Base-by-base conservation (phyloP, 2,888 invertebrate genomes). In the Agriopis aurantiaria region DNA sequence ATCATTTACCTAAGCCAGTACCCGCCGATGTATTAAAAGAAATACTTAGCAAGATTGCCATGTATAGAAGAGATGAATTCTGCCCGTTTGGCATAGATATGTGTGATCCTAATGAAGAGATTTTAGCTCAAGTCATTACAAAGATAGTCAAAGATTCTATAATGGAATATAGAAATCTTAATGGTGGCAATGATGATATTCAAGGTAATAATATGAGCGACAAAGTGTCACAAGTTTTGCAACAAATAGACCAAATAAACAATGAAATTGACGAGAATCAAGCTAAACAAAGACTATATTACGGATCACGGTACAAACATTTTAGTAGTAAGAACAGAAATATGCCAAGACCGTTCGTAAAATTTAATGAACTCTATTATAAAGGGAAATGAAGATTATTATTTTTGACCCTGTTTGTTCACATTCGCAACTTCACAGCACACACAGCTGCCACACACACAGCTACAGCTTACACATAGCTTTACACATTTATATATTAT, bases 51-150 rank as follows among this genome's bases (percentile, higher is more conserved):
- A 55, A 9, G 40, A 41, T 55, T 55, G 55, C 55, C 8, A n/a
- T 41, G 8, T 41, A 55, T 8, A 55, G n/a, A n/a, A n/a, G 55
- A 40, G 12, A 40, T 41, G 41, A 55, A 14, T 55, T n/a, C n/a
- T 55, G 55, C 8, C 55, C 55, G n/a, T 55, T 55, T 11, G 55
- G 41, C 8, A 40, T 8, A 55, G n/a, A 41, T 41, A n/a, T n/a
- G 41, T 55, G 55, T 9, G 55, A 55, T 55, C n/a, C 40, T 8
- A 9, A 55, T 9, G 8, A 41, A 55, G 12, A 12, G 3, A 3
- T 3, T 40, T 41, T 55, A 9, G n/a, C 12, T 45, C 11, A 17
- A 43, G 17, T 17, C 17, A 57, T 12, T 55, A 3, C 40, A 8
- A 55, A 41, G 14, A 55, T 55, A 33, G n/a, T 41, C 1, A 33